phyloP scores from a whole-genome alignment of 2,888 invertebrate species.

The Monopis laevigella region DNA sequence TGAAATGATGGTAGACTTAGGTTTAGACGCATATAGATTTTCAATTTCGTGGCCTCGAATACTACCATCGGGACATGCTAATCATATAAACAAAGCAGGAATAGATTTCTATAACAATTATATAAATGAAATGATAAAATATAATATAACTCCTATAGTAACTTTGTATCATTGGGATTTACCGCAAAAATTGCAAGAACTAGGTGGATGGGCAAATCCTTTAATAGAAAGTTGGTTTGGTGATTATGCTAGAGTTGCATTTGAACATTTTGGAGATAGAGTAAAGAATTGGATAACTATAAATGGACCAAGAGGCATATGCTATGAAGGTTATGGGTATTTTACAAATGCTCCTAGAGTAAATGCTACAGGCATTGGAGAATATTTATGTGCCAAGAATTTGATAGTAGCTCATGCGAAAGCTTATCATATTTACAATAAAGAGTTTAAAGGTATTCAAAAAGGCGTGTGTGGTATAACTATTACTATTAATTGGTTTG shows the following conservation, averaged over 20 bases:
- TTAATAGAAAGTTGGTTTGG: too few relatives aligned
- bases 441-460: slow-evolving; percentile 39
- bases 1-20: slow-evolving; percentile 46
- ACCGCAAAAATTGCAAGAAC: too few relatives aligned
- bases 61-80: slow-evolving; percentile 61
- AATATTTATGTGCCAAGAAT: slow-evolving; percentile 62
- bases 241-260: too few relatives aligned
- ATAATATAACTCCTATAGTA: too few relatives aligned
- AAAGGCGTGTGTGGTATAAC: slow-evolving; percentile 28
- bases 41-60: slow-evolving; percentile 72
- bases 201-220: too few relatives aligned
- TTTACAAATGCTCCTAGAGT: slow-evolving; percentile 29
- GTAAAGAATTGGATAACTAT: too few relatives aligned
- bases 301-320: slow-evolving; percentile 32
- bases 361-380: slow-evolving; percentile 37
- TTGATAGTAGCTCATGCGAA: slow-evolving; percentile 64
- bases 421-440: slow-evolving; percentile 61
- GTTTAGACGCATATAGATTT: slow-evolving; percentile 57
- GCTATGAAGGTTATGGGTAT: slow-evolving; percentile 23
- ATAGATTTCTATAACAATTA: slow-evolving; percentile 72
- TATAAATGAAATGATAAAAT: slow-evolving; percentile 68
- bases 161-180: too few relatives aligned
- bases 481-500: slow-evolving; percentile 24
- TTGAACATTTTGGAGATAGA: too few relatives aligned
- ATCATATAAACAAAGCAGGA: slow-evolving; percentile 66